Conservation (phyloP, 2,113 vertebrate species). For the Chauna torquata region DNA sequence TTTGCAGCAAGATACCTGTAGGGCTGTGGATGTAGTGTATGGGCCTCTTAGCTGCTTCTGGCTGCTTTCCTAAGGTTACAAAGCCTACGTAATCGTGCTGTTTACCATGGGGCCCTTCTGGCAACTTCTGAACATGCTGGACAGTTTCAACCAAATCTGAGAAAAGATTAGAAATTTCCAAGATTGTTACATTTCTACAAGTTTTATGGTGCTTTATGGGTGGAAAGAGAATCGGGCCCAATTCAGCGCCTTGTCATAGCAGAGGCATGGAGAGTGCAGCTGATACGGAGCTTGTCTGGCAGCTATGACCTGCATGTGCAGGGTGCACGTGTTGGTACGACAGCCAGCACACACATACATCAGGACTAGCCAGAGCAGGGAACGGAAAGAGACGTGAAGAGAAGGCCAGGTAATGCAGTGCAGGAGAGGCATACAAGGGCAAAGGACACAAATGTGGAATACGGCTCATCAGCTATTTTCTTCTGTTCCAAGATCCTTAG, state of each 20-base stretch:
- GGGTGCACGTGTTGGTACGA: accelerated
- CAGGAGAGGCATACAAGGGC: accelerated
- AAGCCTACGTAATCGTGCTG: not conserved
- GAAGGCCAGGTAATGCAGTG: not conserved
- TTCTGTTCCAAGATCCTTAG: not conserved
- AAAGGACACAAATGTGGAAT: not conserved
- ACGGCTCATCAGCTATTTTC: not conserved
- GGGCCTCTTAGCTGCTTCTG: not conserved
- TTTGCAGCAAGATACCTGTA: not conserved
- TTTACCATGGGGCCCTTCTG: not conserved
- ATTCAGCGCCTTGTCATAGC: accelerated
- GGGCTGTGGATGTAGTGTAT: not conserved
- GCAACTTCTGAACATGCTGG: not conserved
- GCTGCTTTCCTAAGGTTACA: not conserved
- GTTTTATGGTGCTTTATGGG: not conserved
- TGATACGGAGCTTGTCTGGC: not conserved
- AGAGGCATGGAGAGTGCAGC: not conserved
- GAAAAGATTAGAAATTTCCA: not conserved
- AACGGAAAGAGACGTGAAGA: not conserved
- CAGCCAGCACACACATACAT: not conserved
- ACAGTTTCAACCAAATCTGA: not conserved
- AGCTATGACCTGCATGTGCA: accelerated
- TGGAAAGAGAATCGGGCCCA: not conserved
- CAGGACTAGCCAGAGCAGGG: not conserved
- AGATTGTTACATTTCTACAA: not conserved